phyloP scores from a whole-genome alignment of 1,140 invertebrate genomes.

The Lamellibrachia luymesi region DNA sequence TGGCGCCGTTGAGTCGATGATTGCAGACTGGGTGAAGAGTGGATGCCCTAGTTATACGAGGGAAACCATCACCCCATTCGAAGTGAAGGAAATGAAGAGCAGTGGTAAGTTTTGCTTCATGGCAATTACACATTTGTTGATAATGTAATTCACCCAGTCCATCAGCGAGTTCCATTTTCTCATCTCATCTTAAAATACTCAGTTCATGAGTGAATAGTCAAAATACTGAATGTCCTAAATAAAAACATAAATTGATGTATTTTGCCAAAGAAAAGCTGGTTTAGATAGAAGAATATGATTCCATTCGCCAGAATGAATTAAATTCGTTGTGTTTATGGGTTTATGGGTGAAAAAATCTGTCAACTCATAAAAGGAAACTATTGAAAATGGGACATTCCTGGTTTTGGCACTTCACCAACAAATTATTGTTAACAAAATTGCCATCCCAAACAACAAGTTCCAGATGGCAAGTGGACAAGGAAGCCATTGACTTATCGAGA shows the following conservation, averaged over 20 bases:
- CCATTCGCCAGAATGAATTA: neutral
- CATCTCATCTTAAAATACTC: neutral
- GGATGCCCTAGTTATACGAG: conserved; percentile 34
- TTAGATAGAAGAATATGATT: neutral
- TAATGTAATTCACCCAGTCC: neutral
- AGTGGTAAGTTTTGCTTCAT: neutral
- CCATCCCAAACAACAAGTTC: too few relatives aligned
- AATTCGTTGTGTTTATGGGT: neutral
- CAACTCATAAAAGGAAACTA: neutral
- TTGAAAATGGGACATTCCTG: neutral
- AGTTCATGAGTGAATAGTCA: neutral
- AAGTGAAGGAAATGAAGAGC: conserved; percentile 18
- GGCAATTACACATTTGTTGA: neutral
- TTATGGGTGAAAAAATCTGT: neutral
- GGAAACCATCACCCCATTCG: conserved; percentile 32
- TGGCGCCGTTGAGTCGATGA: conserved; percentile 26
- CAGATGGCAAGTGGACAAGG: too few relatives aligned
- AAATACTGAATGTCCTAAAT: neutral
- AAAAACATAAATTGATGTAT: neutral
- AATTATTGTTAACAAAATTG: neutral
- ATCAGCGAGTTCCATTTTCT: too few relatives aligned
- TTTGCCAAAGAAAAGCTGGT: too few relatives aligned
- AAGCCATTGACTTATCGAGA: too few relatives aligned
- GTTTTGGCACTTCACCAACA: neutral
- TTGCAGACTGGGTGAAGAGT: conserved; percentile 31